Percentiles rank a stretch among this genome's conserved stretches.
phyloP scores from a whole-genome alignment of 1,140 invertebrate genomes.

The Aethina tumida region DNA sequence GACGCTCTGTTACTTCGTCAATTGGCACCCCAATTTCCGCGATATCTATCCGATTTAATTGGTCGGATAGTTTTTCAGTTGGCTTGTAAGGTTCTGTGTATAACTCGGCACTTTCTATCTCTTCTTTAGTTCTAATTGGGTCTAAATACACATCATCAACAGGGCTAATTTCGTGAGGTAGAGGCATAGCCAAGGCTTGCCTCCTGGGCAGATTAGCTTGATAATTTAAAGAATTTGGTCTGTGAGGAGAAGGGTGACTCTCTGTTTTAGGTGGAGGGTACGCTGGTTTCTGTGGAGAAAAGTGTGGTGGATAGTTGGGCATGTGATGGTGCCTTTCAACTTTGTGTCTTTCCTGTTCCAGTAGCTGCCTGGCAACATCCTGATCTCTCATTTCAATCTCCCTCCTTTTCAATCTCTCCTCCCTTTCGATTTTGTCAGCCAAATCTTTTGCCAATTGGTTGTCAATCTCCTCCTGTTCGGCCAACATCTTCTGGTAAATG shows the following conservation, averaged over 20 bases:
- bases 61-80: conserved; percentile 15
- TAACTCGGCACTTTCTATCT: conserved; percentile 20
- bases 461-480: conserved; percentile 63
- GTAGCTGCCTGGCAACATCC: conserved; percentile 37
- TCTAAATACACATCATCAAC: conserved; percentile 17
- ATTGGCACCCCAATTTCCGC: conserved; percentile 38
- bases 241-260: conserved; percentile 16
- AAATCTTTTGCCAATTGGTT: conserved; percentile 52
- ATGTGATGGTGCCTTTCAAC: conserved; percentile 21
- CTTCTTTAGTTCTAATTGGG: conserved; percentile 15
- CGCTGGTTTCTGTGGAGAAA: conserved; percentile 15
- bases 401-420: conserved; percentile 46
- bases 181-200: conserved; percentile 29
- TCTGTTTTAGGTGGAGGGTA: conserved; percentile 13
- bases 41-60: conserved; percentile 29
- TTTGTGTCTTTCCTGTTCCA: conserved; percentile 29
- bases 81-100: conserved; percentile 26
- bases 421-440: conserved; percentile 50
- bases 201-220: conserved; percentile 25
- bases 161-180: conserved; percentile 17
- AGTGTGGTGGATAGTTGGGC: conserved; percentile 4
- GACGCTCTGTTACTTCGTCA: conserved; percentile 42
- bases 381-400: conserved; percentile 43
- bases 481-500: conserved; percentile 50
- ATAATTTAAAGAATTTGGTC: conserved; percentile 18